phyloP scores from a whole-genome alignment of 2,797 vertebrate genomes.

The Macroramphosus scolopax region DNA sequence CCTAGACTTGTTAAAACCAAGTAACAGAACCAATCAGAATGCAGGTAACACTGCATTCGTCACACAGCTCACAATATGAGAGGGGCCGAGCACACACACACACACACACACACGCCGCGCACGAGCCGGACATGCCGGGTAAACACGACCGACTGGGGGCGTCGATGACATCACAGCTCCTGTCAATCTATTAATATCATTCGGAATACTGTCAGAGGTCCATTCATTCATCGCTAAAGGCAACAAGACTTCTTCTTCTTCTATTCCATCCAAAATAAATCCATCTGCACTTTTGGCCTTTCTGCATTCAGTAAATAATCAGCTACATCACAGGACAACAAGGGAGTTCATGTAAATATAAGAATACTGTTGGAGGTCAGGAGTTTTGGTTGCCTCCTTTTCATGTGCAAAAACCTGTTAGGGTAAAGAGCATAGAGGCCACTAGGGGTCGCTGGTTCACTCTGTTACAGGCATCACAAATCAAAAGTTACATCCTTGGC shows the following conservation, averaged over 20 bases:
- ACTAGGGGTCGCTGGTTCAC: constrained; percentile 54
- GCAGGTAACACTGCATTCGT: constrained; percentile 65
- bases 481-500: constrained; percentile 41
- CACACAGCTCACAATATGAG: constrained; percentile 74
- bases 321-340: constrained; percentile 48
- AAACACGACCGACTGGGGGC: constrained; percentile 28
- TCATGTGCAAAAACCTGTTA: constrained; percentile 72
- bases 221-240: constrained; percentile 60
- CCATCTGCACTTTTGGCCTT: constrained; percentile 14
- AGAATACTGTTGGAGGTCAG: constrained; percentile 76
- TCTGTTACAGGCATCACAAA: constrained; percentile 42
- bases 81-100: constrained; percentile 31
- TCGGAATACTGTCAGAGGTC: constrained; percentile 68
- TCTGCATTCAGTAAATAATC: constrained; percentile 40
- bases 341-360: constrained; percentile 38
- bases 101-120: constrained; percentile 26
- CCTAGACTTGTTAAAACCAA: constrained; percentile 77
- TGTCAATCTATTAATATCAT: constrained; percentile 61
- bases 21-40: constrained; percentile 78
- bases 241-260: constrained; percentile 39
- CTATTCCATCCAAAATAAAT: constrained; percentile 6
- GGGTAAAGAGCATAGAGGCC: constrained; percentile 40
- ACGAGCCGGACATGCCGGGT: constrained; percentile 26
- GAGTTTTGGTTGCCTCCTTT: constrained; percentile 54
- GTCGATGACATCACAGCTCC: constrained; percentile 58